These are phyloP conservation scores for Tethea ocularis DNA, from an alignment of 2,888 invertebrate genomes.

Conservation along the genomic window DNA sequence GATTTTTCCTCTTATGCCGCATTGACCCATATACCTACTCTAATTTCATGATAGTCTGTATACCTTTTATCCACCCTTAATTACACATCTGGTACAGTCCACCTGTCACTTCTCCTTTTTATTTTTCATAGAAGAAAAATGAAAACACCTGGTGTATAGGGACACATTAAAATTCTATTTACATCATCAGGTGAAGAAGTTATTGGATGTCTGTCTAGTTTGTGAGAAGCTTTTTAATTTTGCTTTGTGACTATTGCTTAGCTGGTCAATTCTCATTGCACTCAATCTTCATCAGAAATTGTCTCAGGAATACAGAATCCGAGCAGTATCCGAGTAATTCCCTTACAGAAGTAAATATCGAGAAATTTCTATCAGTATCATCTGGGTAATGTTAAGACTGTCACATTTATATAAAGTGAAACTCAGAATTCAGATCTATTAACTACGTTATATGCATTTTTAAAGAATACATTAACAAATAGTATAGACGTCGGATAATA, in stretches of 20 bases:
- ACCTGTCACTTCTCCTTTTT: conserved; percentile 61
- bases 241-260: background rate
- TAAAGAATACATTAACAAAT: too few species aligned
- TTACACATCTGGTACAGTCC: conserved; percentile 52
- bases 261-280: background rate
- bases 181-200: conserved; percentile 24
- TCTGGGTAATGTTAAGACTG: too few species aligned
- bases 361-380: too few species aligned
- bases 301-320: too few species aligned
- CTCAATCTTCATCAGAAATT: too few species aligned
- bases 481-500: too few species aligned
- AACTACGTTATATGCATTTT: too few species aligned
- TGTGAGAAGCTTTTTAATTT: background rate
- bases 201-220: background rate
- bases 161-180: conserved; percentile 31
- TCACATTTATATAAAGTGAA: too few species aligned
- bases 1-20: conserved; percentile 11
- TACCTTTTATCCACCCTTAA: conserved; percentile 62
- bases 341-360: too few species aligned
- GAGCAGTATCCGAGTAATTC: too few species aligned
- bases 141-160: conserved; percentile 51
- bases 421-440: too few species aligned
- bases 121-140: conserved; percentile 60
- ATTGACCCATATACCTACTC: conserved; percentile 16
- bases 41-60: conserved; percentile 48